phyloP scores from a whole-genome alignment of 2,888 invertebrate species.

The Coenonympha glycerion region DNA sequence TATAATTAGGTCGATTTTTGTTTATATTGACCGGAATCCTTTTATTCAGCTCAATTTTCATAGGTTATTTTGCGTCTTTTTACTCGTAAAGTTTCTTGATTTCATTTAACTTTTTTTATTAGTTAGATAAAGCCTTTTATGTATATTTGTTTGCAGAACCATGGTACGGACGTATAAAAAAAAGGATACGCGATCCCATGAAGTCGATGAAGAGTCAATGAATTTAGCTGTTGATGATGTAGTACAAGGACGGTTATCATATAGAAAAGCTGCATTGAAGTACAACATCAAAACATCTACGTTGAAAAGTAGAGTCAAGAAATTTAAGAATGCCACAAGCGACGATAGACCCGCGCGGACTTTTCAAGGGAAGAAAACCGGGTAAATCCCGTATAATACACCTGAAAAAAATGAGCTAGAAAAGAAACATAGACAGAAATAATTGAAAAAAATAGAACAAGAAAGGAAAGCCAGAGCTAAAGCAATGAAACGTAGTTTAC shows the following conservation, averaged over 20 bases:
- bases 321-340: background rate
- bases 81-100: no score
- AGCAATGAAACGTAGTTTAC: no score
- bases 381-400: no score
- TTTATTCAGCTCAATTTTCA: no score
- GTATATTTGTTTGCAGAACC: conserved; percentile 13
- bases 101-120: no score
- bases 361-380: no score
- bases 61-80: no score
- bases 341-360: background rate
- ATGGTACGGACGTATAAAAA: conserved; percentile 19
- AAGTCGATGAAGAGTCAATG: conserved; percentile 17
- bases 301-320: conserved; percentile 15
- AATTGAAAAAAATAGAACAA: conserved; percentile 18
- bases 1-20: no score
- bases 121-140: no score
- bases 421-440: conserved; percentile 12
- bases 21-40: no score
- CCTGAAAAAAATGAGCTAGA: background rate
- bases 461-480: no score
- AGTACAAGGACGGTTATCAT: conserved; percentile 26
- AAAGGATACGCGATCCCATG: conserved; percentile 18
- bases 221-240: conserved; percentile 15
- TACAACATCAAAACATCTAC: conserved; percentile 27
- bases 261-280: conserved; percentile 20